A percentile compares a stretch with the other conserved stretches of the same genome.
Conservation (phyloP, 2,888 invertebrate species). For the Desoria tigrina region DNA sequence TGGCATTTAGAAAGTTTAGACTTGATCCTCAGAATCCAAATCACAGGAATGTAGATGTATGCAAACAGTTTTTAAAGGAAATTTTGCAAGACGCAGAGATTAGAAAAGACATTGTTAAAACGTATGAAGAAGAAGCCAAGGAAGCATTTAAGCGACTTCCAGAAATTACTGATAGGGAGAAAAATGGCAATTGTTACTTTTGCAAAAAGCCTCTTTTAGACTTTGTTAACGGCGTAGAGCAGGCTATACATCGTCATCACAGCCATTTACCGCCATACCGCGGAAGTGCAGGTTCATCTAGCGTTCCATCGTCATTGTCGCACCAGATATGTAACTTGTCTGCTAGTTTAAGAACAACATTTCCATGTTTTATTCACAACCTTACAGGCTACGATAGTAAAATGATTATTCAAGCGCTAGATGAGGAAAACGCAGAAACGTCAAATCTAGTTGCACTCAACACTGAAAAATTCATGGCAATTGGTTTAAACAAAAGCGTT, state of each 20-base stretch:
- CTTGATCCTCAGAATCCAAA: neutral
- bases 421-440: neutral
- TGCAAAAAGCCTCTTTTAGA: neutral
- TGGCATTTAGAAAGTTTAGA: too few species aligned
- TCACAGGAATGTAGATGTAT: constrained; percentile 16
- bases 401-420: constrained; percentile 19
- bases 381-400: constrained; percentile 26
- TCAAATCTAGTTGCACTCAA: too few species aligned
- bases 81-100: neutral
- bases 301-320: too few species aligned
- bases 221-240: neutral
- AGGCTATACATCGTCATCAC: too few species aligned
- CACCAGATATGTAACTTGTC: constrained; percentile 24
- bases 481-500: constrained; percentile 18
- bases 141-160: neutral
- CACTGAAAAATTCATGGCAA: constrained; percentile 18
- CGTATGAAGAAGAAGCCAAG: neutral
- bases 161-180: neutral
- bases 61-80: neutral
- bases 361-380: constrained; percentile 29
- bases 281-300: too few species aligned
- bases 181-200: neutral
- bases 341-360: neutral
- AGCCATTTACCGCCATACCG: constrained; percentile 14
- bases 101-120: neutral